A percentile compares a stretch with the other conserved stretches of the same genome.
Evolutionary conservation across 2,797 vertebrate genomes (phyloP).

Genomic region (Oryzias dopingdopingensis): DNA sequence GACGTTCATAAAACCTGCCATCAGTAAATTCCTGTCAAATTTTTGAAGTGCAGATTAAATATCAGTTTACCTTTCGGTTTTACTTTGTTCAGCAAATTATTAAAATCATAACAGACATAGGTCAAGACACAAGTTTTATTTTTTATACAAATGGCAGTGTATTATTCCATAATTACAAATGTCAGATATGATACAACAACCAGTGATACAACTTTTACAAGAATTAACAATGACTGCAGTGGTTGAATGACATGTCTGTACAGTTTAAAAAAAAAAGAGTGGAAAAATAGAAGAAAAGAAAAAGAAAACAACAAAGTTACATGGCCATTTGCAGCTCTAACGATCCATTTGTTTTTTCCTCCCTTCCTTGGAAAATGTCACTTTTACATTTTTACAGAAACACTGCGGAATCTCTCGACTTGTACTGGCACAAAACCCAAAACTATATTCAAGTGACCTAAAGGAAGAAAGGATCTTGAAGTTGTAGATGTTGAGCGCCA

Average conservation of each 20-base stretch:
- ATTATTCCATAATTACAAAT: slow-evolving; percentile 89
- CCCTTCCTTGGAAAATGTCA: slow-evolving; percentile 29
- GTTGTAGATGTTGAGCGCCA: slow-evolving; percentile 14
- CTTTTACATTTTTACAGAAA: slow-evolving; percentile 25
- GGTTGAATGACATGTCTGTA: slow-evolving; percentile 83
- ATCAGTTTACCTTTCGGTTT: no score
- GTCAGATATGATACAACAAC: slow-evolving; percentile 83
- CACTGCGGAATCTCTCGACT: slow-evolving; percentile 15
- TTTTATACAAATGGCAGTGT: slow-evolving; percentile 83
- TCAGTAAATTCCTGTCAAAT: no score
- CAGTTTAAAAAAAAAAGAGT: slow-evolving; percentile 64
- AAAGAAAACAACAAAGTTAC: slow-evolving; percentile 58
- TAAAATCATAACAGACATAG: slow-evolving; percentile 42
- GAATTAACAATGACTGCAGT: slow-evolving; percentile 84
- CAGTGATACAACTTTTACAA: slow-evolving; percentile 84
- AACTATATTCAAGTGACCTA: slow-evolving; percentile 32
- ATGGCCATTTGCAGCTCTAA: slow-evolving; percentile 59
- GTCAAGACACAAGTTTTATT: slow-evolving; percentile 50
- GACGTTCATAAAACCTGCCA: no score
- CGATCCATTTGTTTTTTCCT: slow-evolving; percentile 34
- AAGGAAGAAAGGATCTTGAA: slow-evolving; percentile 32
- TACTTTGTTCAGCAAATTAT: no score
- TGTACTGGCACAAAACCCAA: slow-evolving; percentile 22
- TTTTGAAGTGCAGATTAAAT: no score
- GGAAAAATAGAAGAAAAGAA: no score